Percentiles rank a stretch among this genome's conserved stretches.
phyloP scores from a whole-genome alignment of 2,797 vertebrate genomes.

The Arctocebus calabarensis region DNA sequence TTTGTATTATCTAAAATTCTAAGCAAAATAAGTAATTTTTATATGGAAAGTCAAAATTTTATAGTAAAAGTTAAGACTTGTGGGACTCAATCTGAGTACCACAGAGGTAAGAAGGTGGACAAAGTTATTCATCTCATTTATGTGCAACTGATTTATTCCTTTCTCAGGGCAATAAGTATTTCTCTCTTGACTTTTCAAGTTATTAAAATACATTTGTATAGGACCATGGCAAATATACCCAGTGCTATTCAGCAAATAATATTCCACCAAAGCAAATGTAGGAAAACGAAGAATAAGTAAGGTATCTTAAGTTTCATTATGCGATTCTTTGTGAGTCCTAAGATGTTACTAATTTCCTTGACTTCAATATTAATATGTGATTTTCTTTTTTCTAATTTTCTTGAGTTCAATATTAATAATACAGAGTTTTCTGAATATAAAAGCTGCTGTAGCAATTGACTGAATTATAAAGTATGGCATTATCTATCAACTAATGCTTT shows the following conservation, averaged over 20 bases:
- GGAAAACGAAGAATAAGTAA: not conserved
- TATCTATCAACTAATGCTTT: not conserved
- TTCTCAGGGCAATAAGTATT: not conserved
- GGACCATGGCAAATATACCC: not conserved
- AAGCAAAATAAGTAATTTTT: not conserved
- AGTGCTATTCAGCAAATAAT: not conserved
- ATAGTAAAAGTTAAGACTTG: slow-evolving; percentile 14
- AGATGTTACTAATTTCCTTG: not conserved
- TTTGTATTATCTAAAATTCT: slow-evolving; percentile 22
- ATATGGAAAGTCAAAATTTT: not conserved
- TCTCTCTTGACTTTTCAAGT: slow-evolving; percentile 17
- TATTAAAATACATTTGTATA: not conserved
- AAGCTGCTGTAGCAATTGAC: not conserved
- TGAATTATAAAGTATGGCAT: not conserved
- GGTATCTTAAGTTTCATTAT: not conserved
- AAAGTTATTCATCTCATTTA: not conserved
- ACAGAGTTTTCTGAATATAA: not conserved
- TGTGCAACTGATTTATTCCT: not conserved
- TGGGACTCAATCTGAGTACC: not conserved
- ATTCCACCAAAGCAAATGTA: not conserved
- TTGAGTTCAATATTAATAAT: not conserved
- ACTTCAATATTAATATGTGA: not conserved
- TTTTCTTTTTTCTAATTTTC: not conserved
- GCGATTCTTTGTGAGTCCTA: not conserved
- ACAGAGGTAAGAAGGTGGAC: not conserved